Conservation (phyloP, 2,888 invertebrate genomes). For the Lycophotia porphyrea region DNA sequence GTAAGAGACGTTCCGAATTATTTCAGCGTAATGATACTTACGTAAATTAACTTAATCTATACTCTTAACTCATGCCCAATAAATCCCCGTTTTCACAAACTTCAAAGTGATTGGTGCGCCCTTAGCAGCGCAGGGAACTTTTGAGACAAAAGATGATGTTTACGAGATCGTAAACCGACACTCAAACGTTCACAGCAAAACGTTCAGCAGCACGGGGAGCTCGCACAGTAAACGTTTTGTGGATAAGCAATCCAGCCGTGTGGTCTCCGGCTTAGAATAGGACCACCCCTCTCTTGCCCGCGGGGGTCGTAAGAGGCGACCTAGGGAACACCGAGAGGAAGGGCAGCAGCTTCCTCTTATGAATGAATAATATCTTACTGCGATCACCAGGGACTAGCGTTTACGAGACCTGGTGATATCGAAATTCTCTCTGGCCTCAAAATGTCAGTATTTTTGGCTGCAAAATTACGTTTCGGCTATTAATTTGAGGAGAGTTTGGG, state of each 20-base stretch:
- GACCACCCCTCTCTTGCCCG: conserved; percentile 22
- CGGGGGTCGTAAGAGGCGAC: conserved; percentile 51
- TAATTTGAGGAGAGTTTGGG: not conserved
- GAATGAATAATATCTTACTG: conserved; percentile 28
- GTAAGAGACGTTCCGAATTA: not conserved
- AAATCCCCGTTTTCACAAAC: not conserved
- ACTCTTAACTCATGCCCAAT: not conserved
- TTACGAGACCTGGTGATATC: conserved; percentile 7
- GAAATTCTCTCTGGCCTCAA: conserved; percentile 24
- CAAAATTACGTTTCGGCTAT: not conserved
- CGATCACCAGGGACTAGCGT: conserved; percentile 29
- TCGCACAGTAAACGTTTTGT: conserved; percentile 1
- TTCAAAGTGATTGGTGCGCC: not conserved
- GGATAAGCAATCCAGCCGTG: conserved; percentile 5
- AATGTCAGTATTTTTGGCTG: not conserved
- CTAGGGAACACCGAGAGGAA: conserved; percentile 18
- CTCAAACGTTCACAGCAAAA: not conserved
- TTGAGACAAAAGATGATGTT: not conserved
- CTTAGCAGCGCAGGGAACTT: not conserved
- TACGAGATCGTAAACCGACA: not conserved
- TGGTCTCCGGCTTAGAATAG: conserved; percentile 52
- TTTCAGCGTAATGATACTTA: not conserved
- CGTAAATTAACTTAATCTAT: not conserved
- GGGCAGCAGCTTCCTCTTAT: conserved; percentile 46
- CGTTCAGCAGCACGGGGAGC: not conserved